Evolutionary conservation across 2,113 vertebrate species (phyloP), one percentile per base, ranked within the genome.

Genomic region (Rousettus leschenaultii): DNA sequence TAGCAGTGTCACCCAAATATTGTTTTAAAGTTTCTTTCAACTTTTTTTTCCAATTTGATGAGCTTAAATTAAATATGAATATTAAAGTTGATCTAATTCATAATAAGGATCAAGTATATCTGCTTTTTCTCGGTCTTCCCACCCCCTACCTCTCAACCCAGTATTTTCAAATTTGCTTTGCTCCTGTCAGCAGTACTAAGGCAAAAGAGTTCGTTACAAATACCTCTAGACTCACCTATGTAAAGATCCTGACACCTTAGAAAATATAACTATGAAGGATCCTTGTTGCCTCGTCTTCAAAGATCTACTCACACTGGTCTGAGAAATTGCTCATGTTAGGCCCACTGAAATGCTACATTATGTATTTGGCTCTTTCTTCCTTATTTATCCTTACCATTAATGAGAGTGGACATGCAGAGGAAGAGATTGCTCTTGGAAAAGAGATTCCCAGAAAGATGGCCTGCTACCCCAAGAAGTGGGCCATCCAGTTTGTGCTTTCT

Each of bases 11-110:
- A 68, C 43, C 73, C 75, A 71, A 16, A 95, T 77, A 66, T 66
- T 84, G 71, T 89, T 65, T 68, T 68, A 14, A 91, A 35, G 48
- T 35, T 33, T 35, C 53, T 92, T 95, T 96, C 82, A 77, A 51
- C 53, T 30, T 26, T 61, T 83, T 51, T 55, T 90, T 71, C 22
- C 57, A 74, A 21, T 66, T 40, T 85, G 55, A 79, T 86, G 82
- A 95, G 53, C 85, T 86, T 73, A 73, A 88, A 85, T 94, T 48
- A 92, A 89, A 63, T 92, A 26, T 45, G 68, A 78, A 28, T 65
- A 77, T 75, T 48, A n/a, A 94, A 66, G 28, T 79, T 78, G 33
- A 40, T 68, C 63, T 88, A 38, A 59, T 79, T 78, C 70, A 19
- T 28, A 40, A n/a, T 38, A 75, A 91, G 65, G 65, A 53, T 38